Evolutionary conservation across 2,888 invertebrate genomes (phyloP), one percentile per base, ranked within the genome.

Genomic region (Spicauda simplicius): DNA sequence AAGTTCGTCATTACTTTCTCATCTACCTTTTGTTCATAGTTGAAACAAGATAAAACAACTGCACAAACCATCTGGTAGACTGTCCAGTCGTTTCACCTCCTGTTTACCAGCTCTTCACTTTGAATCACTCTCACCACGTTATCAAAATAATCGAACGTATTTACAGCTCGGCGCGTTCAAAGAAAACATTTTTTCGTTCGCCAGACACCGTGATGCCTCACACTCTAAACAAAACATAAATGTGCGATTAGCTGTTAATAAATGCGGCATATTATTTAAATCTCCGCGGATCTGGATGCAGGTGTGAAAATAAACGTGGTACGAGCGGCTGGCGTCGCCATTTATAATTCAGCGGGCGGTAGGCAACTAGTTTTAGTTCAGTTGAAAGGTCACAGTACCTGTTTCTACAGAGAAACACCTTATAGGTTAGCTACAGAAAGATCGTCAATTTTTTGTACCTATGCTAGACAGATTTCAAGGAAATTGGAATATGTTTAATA

Each of bases 191-290:
- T 45, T 37, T 45, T n/a, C 45, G 6, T n/a, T 45, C 45, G 14
- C 45, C 45, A 45, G 45, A 45, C n/a, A n/a, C 45, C 45, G 25
- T 45, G 45, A 45, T n/a, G 14, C 41, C 45, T 19, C n/a, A 52
- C 19, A 52, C 11, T 52, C 19, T 52, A 52, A 52, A 52, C 52
- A 52, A 19, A 19, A 19, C 52, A 52, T 52, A 52, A 52, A 52
- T 4, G 19, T 19, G 19, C 19, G 18, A 52, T 52, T 19, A 52
- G 52, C 52, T 52, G 52, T 52, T 52, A 52, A 52, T 19, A 52
- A 52, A 52, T 19, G 52, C 19, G 52, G 52, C 52, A 52, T 52
- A 52, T 19, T 52, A 52, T 52, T 52, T 52, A 52, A 52, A 52
- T 19, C 19, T 19, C 2, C 52, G 50, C 16, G 50, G 50, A 8